phyloP scores from a whole-genome alignment of 1,140 invertebrate genomes.

The Lepidurus packardi region DNA sequence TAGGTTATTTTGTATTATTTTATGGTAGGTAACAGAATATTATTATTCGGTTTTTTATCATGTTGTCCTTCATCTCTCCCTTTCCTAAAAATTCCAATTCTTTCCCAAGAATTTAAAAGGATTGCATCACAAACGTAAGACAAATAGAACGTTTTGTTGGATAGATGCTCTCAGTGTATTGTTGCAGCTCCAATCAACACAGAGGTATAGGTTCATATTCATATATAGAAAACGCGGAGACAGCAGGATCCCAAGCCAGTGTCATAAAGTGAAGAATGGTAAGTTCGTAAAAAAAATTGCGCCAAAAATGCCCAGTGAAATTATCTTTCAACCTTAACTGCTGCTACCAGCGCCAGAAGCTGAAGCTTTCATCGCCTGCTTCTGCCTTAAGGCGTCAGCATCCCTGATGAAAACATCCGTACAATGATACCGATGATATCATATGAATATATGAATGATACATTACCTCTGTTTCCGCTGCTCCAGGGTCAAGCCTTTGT shows the following conservation, averaged over 20 bases:
- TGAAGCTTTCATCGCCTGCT: slow-evolving; percentile 8
- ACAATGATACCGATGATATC: neutral
- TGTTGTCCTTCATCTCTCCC: neutral
- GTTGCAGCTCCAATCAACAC: neutral
- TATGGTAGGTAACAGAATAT: neutral
- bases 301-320: slow-evolving; percentile 5
- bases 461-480: slow-evolving; percentile 70
- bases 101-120: neutral
- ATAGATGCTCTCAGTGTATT: slow-evolving; percentile 19
- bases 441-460: neutral
- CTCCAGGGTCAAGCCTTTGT: slow-evolving; percentile 64
- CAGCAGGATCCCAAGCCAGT: neutral
- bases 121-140: slow-evolving; percentile 9
- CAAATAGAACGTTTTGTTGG: slow-evolving; percentile 8
- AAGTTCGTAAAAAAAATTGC: neutral
- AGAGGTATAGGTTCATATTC: neutral
- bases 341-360: neutral
- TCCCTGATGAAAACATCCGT: neutral
- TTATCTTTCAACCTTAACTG: neutral
- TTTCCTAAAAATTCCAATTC: neutral
- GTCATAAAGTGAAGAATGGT: neutral
- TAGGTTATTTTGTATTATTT: neutral
- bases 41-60: neutral
- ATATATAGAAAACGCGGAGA: neutral
- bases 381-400: neutral